phyloP scores from a whole-genome alignment of 2,113 vertebrate genomes.

The Anas platyrhynchos region DNA sequence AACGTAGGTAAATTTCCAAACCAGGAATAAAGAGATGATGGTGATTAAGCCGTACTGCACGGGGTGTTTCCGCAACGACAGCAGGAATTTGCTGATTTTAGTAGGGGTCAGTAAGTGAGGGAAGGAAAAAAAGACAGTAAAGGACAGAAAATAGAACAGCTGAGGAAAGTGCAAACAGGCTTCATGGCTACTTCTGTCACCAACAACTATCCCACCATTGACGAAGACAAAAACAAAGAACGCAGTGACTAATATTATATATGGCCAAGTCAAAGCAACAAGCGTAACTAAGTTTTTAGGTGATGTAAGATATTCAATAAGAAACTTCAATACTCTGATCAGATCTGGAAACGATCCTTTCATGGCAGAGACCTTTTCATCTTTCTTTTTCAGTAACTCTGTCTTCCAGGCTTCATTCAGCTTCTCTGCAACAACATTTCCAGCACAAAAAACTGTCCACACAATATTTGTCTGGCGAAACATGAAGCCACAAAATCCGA shows the following conservation, averaged over 20 bases:
- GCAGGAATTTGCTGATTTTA: conserved; percentile 82
- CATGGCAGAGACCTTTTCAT: conserved; percentile 77
- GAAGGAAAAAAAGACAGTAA: conserved; percentile 87
- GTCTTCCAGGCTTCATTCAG: conserved; percentile 88
- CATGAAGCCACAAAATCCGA: conserved; percentile 89
- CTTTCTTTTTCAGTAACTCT: conserved; percentile 87
- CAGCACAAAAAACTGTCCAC: conserved; percentile 93
- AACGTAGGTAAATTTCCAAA: conserved; percentile 93
- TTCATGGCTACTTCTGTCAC: conserved; percentile 90
- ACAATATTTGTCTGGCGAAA: conserved; percentile 97
- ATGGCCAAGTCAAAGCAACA: conserved; percentile 85
- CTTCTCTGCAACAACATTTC: conserved; percentile 83
- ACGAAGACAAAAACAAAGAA: conserved; percentile 84
- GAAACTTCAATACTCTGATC: conserved; percentile 77
- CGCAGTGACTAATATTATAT: conserved; percentile 68
- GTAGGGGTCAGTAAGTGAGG: conserved; percentile 81
- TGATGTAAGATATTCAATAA: conserved; percentile 73
- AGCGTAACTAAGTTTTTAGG: conserved; percentile 76
- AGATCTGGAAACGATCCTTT: conserved; percentile 77
- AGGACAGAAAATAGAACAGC: conserved; percentile 93
- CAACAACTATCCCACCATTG: conserved; percentile 92
- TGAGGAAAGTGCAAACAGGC: conserved; percentile 93
- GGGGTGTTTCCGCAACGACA: conserved; percentile 78
- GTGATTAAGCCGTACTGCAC: conserved; percentile 76
- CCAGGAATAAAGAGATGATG: conserved; percentile 76